Percentiles rank a stretch among this genome's conserved stretches.
phyloP scores from a whole-genome alignment of 2,797 vertebrate genomes.

The Anabacerthia variegaticeps region DNA sequence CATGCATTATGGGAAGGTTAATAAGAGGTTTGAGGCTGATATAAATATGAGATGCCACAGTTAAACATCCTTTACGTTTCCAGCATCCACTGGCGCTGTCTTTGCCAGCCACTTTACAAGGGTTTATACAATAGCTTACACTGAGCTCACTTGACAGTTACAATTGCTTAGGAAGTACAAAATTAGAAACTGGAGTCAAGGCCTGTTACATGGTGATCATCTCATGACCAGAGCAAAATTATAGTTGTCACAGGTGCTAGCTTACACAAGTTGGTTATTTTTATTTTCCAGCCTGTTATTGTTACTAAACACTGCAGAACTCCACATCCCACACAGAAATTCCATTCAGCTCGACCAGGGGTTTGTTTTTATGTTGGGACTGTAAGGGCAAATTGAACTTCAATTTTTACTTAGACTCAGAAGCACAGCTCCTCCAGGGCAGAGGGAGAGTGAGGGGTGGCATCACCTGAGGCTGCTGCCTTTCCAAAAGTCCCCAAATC shows the following conservation, averaged over 20 bases:
- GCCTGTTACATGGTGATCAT: not conserved
- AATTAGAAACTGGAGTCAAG: not conserved
- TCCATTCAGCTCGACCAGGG: not conserved
- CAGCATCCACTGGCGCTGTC: not conserved
- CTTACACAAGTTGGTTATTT: not conserved
- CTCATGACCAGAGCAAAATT: not conserved
- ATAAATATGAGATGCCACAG: not conserved
- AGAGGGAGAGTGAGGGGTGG: not conserved
- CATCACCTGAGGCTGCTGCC: not conserved
- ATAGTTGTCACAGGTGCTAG: not conserved
- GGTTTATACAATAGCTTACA: not conserved
- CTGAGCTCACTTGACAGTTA: not conserved
- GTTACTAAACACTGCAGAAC: not conserved
- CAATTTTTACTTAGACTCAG: not conserved
- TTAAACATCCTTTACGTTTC: not conserved
- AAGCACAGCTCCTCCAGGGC: not conserved
- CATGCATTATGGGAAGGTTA: not conserved
- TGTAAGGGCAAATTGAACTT: not conserved
- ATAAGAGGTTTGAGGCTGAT: not conserved
- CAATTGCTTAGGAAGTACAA: slow-evolving; percentile 9
- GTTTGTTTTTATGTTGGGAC: accelerated
- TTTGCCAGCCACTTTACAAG: not conserved
- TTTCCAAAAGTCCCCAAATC: not conserved
- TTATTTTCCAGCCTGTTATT: not conserved
- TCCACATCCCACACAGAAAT: not conserved